Percentiles rank a stretch among this genome's conserved stretches.
These are phyloP conservation scores for Limanda limanda DNA, from an alignment of 2,113 vertebrate species.

Conservation along the genomic window DNA sequence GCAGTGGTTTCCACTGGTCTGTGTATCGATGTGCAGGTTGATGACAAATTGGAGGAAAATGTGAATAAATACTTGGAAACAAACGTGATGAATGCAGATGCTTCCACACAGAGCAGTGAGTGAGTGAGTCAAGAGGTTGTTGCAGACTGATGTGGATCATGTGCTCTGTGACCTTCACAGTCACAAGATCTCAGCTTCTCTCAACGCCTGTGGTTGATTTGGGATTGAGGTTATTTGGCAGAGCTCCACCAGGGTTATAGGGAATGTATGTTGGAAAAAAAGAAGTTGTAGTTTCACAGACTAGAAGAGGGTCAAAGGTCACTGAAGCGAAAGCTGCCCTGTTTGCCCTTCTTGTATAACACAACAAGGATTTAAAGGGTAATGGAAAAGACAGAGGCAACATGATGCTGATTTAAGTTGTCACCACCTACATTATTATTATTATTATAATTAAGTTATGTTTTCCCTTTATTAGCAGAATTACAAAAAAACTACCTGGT, in stretches of 20 bases:
- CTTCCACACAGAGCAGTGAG: not conserved
- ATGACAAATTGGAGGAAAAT: not conserved
- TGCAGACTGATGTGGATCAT: not conserved
- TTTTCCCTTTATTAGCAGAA: too few species aligned
- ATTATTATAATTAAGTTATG: too few species aligned
- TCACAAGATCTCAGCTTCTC: not conserved
- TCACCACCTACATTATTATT: too few species aligned
- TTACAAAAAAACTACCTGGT: too few species aligned
- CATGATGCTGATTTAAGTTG: too few species aligned
- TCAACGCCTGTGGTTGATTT: not conserved
- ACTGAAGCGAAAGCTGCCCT: not conserved
- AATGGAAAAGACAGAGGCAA: not conserved
- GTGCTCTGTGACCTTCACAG: not conserved
- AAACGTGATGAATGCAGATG: not conserved
- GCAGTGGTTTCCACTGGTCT: not conserved
- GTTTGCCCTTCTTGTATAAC: not conserved
- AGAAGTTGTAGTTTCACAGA: too few species aligned
- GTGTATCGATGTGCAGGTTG: not conserved
- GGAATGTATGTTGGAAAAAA: too few species aligned
- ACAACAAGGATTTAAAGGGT: not conserved
- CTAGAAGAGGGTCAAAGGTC: not conserved
- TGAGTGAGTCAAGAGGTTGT: not conserved
- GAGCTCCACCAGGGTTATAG: not conserved
- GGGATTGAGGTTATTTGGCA: not conserved
- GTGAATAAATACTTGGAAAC: not conserved